Evolutionary conservation across 2,797 vertebrate genomes (phyloP).

Genomic region (Anableps anableps): DNA sequence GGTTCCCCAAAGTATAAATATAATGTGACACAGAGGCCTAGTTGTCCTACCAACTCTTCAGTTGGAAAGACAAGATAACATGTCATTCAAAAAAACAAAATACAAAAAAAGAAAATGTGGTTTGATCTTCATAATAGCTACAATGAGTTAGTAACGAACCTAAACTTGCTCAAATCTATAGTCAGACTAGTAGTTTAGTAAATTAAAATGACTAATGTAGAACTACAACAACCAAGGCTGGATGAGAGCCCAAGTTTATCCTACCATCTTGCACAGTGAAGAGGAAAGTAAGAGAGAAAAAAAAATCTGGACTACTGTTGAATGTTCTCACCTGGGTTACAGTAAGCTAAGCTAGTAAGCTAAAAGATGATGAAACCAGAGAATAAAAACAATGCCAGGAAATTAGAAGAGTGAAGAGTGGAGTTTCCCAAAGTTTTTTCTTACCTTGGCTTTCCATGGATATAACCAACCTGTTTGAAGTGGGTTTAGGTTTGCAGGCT

Average conservation of each 20-base stretch:
- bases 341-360: no score
- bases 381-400: conserved; percentile 50
- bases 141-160: no score
- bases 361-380: conserved; percentile 61
- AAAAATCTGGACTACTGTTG: conserved; percentile 22
- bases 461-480: conserved; percentile 63
- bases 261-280: not conserved
- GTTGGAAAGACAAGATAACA: no score
- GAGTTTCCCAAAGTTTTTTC: conserved; percentile 45
- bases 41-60: no score
- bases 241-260: not conserved
- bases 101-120: no score
- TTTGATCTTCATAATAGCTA: no score
- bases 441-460: conserved; percentile 39
- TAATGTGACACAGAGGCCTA: no score
- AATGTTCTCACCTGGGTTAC: conserved; percentile 62
- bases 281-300: not conserved
- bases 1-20: no score
- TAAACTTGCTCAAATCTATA: no score
- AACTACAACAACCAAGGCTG: not conserved
- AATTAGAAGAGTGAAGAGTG: conserved; percentile 38
- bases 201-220: no score
- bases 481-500: conserved; percentile 66
- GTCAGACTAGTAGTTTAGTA: no score
- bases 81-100: no score